Base-by-base conservation (phyloP, 2,113 vertebrate species). In the Crotalus horridus region DNA sequence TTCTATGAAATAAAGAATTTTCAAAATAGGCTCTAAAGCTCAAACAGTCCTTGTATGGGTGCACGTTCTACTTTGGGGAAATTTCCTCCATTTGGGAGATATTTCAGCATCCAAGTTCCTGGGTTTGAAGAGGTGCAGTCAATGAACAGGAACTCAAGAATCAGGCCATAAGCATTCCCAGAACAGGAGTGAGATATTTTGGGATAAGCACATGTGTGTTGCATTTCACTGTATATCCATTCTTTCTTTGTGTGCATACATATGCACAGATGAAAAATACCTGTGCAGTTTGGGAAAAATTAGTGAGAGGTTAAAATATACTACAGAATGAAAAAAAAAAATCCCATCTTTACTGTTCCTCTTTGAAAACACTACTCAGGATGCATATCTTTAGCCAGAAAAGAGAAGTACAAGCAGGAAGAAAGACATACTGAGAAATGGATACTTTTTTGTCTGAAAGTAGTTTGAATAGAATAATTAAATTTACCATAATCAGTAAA, bases 401-500 rank as follows among this genome's bases (percentile, higher is more conserved):
- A 94, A 92, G 51, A 94, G 33, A 81, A 87, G 94, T 48, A 56
- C 43, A 92, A 92, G 0, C 91, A 96, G 95, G 94, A 96, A 97
- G 91, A 96, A 96, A 95, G 85, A 94, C 39, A 88, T 55, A 96
- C 74, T 90, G 95, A 94, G 91, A 96, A 97, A 97, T 92, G 53
- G 48, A 92, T 94, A 93, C 12, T 94, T 94, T 29, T 93, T 4
- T 87, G 29, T 96, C 88, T 97, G 95, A 95, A 95, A 85, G 93
- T 95, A 48, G 90, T 91, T 97, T 96, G 96, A 97, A 96, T 94
- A 43, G 89, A 98, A 96, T 97, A 97, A 97, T 97, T 97, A 97
- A 95, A 97, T 97, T 97, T 97, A 96, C 93, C 61, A 94, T 97
- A 97, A 98, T 98, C 97, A 96, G 96, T 97, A 97, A 98, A 98